Evolutionary conservation across 2,888 invertebrate species (phyloP), one percentile per base, ranked within the genome.

Genomic region (Suillia variegata): DNA sequence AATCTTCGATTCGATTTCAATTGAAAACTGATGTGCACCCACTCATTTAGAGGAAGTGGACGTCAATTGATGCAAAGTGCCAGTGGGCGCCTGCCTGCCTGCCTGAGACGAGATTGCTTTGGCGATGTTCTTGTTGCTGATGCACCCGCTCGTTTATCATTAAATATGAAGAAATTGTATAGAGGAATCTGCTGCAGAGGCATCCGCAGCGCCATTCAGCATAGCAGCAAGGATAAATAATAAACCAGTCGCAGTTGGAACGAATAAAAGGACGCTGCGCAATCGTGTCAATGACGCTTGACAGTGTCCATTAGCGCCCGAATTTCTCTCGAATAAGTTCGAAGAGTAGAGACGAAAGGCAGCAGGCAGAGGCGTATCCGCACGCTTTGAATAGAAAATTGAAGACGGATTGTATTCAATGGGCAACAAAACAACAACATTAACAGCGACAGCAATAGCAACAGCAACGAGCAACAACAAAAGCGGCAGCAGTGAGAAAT

Each of bases 261-360:
- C 12, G n/a, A 17, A 58, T 52, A 55, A 57, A 54, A 55, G 55
- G 54, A 51, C 56, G 58, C 58, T 58, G n/a, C n/a, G n/a, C n/a
- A 54, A 53, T 64, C 55, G 53, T 65, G 65, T 62, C 65, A 62
- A 65, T 63, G 62, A 53, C 58, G 59, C 63, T 65, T 63, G 63
- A 63, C 60, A 63, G 62, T 60, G 62, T 63, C 62, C 65, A 62
- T 65, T 65, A 63, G 62, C 33, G 62, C 54, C 59, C 4, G 45
- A 4, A 38, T n/a, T 18, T 17, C 17, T 13, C 3, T 38, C 38
- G 38, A 38, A n/a, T n/a, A 12, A 8, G 38, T 4, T 4, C n/a
- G n/a, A 26, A 5, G 26, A 26, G 26, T 10, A 10, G 26, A 5
- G 26, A 10, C 6, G 26, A 26, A 10, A 10, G 26, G 10, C 26